Conservation (phyloP, 2,888 invertebrate genomes). For the Euphydryas editha region DNA sequence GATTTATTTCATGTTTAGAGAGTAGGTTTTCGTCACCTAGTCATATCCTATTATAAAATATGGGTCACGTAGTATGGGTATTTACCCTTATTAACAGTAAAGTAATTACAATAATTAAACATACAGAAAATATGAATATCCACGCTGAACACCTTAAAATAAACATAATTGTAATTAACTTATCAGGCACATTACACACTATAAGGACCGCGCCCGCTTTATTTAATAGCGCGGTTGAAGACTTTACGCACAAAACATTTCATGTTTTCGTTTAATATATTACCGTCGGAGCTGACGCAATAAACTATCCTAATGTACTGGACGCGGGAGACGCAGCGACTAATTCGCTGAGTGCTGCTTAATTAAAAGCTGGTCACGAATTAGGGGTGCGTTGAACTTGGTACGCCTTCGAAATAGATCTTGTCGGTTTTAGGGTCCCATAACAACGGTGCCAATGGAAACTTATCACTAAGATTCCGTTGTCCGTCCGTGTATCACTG, state of each 20-base stretch:
- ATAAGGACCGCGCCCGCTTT: conserved; percentile 6
- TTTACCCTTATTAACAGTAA: no score
- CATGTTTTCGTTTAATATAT: conserved; percentile 21
- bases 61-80: no score
- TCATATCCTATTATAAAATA: no score
- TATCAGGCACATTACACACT: neutral
- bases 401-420: neutral
- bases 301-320: conserved; percentile 5
- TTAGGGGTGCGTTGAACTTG: conserved; percentile 7
- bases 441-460: no score
- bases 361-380: conserved; percentile 22
- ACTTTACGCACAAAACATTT: conserved; percentile 13
- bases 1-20: no score
- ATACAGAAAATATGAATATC: neutral
- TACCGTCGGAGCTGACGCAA: conserved; percentile 4
- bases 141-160: neutral
- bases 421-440: neutral
- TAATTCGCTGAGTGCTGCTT: conserved; percentile 34
- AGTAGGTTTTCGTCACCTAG: no score
- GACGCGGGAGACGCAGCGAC: neutral
- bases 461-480: no score
- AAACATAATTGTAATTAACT: neutral
- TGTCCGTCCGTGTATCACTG: no score
- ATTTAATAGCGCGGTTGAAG: neutral
- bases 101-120: neutral